Percentiles rank a stretch among this genome's conserved stretches.
Evolutionary conservation across 1,140 invertebrate genomes (phyloP).

Genomic region (Cryptotermes secundus): DNA sequence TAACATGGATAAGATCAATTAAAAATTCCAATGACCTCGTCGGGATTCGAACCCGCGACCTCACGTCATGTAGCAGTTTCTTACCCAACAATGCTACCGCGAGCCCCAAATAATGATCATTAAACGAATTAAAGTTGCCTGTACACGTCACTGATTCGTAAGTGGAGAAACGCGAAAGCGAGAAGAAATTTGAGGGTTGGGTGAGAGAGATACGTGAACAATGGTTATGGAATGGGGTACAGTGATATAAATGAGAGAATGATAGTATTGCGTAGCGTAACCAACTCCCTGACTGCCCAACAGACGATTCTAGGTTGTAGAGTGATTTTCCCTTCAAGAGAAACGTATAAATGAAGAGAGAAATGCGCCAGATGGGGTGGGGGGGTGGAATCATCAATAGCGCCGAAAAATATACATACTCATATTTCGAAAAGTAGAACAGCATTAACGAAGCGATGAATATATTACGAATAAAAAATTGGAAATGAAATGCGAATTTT

Average conservation of each 20-base stretch:
- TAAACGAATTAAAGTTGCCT: not conserved
- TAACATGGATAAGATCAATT: no score
- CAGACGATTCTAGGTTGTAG: not conserved
- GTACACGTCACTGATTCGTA: conserved; percentile 8
- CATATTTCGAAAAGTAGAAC: not conserved
- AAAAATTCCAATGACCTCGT: no score
- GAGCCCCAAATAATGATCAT: not conserved
- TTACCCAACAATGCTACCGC: no score
- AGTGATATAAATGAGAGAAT: not conserved
- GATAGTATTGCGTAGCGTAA: not conserved
- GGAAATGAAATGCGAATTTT: not conserved
- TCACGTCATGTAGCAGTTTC: no score
- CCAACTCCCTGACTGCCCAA: not conserved
- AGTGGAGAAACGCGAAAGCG: not conserved
- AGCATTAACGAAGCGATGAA: not conserved
- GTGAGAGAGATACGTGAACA: not conserved
- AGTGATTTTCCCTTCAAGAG: not conserved
- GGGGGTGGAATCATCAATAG: not conserved
- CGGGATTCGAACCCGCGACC: no score
- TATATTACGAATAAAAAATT: conserved; percentile 6
- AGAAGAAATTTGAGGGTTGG: not conserved
- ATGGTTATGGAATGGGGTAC: not conserved
- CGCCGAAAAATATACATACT: not conserved
- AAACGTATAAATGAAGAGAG: not conserved
- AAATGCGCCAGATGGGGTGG: not conserved